Evolutionary conservation across 2,888 invertebrate species (phyloP).

Genomic region (Latrodectus elegans): DNA sequence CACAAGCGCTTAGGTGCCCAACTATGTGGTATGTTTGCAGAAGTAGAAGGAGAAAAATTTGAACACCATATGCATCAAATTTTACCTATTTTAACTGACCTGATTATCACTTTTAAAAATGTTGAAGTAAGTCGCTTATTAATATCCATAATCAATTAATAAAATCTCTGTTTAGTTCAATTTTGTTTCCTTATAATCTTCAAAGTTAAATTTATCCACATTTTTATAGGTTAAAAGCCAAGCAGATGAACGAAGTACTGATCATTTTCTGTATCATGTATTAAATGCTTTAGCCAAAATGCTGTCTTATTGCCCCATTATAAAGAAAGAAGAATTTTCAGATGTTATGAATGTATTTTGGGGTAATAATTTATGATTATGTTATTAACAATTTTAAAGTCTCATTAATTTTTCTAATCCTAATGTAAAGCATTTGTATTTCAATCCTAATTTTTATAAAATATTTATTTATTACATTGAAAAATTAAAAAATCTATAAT

Average conservation of each 20-base stretch:
- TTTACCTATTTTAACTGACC: constrained; percentile 80
- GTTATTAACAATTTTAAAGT: not conserved
- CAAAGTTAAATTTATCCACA: not conserved
- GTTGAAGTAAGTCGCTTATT: constrained; percentile 66
- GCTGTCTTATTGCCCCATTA: constrained; percentile 72
- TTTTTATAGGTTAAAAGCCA: constrained; percentile 61
- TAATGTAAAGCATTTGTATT: too few species aligned
- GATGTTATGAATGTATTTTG: constrained; percentile 73
- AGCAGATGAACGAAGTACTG: constrained; percentile 72
- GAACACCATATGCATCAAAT: constrained; percentile 80
- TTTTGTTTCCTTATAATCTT: not conserved
- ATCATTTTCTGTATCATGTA: constrained; percentile 74
- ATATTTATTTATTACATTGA: too few species aligned
- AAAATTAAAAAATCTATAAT: not conserved
- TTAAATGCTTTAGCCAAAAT: constrained; percentile 74
- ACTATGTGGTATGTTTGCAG: constrained; percentile 86
- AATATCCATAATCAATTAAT: not conserved
- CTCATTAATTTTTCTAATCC: not conserved
- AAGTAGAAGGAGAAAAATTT: constrained; percentile 84
- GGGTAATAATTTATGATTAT: constrained; percentile 71
- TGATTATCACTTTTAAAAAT: constrained; percentile 75
- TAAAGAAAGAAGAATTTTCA: constrained; percentile 72
- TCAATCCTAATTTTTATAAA: too few species aligned
- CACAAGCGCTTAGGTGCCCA: constrained; percentile 84
- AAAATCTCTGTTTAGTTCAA: not conserved